These are phyloP conservation scores for Phalanger gymnotis DNA, from an alignment of 2,797 vertebrate species.

Conservation along the genomic window DNA sequence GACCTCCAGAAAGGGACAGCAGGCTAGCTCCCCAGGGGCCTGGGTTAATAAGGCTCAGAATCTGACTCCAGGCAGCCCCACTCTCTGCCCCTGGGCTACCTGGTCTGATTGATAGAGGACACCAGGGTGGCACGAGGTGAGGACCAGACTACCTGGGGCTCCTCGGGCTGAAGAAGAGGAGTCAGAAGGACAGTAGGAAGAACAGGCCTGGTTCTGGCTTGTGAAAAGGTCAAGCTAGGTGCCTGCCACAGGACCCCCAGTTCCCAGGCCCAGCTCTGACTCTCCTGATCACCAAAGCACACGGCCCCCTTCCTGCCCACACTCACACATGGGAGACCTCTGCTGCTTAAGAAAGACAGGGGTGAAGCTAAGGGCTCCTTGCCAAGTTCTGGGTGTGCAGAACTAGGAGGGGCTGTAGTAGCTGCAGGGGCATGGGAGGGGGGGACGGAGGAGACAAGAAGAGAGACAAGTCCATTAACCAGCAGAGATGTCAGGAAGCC, in stretches of 20 bases:
- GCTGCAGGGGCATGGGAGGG: neutral
- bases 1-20: neutral
- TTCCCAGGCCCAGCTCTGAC: neutral
- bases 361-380: neutral
- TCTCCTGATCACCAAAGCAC: neutral
- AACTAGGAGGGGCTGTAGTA: neutral
- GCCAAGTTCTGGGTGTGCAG: neutral
- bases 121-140: neutral
- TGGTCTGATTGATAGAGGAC: neutral
- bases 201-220: neutral
- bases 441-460: neutral
- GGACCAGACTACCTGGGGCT: neutral
- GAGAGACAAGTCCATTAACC: neutral
- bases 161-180: neutral
- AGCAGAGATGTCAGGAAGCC: neutral
- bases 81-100: neutral
- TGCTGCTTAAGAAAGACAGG: neutral
- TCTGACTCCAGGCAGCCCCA: neutral
- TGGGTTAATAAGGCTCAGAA: neutral
- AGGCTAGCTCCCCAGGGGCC: neutral
- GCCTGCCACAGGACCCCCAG: neutral
- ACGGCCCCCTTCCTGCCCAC: neutral
- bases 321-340: accelerated
- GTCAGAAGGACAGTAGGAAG: neutral
- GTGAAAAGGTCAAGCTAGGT: neutral